phyloP scores from a whole-genome alignment of 2,113 vertebrate genomes.

The Psephotus haematonotus region DNA sequence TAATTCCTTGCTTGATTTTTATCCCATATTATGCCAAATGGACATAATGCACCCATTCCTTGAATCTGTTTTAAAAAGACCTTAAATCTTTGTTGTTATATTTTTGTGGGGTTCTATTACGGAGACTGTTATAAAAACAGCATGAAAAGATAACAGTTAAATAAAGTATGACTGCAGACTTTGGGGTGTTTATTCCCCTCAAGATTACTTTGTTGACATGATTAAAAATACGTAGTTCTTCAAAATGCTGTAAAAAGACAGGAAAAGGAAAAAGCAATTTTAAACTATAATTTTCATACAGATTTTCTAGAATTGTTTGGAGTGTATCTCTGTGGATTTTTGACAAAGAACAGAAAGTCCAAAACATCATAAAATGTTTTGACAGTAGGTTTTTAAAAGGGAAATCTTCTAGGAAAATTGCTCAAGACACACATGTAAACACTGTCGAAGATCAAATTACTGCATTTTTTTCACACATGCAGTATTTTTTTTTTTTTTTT shows the following conservation, averaged over 20 bases:
- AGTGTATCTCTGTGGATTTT: not conserved
- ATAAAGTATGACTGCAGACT: not conserved
- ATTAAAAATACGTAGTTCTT: slow-evolving; percentile 10
- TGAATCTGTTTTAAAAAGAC: not conserved
- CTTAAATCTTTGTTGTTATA: not conserved
- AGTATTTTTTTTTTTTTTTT: not conserved
- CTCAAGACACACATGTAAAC: not conserved
- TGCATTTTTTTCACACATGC: not conserved
- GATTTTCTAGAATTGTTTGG: not conserved
- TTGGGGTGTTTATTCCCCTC: not conserved
- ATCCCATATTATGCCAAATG: not conserved
- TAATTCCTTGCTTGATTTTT: not conserved
- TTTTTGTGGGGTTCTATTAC: not conserved
- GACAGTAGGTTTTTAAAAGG: not conserved
- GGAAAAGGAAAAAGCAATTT: not conserved
- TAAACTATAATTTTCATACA: not conserved
- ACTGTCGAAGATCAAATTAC: not conserved
- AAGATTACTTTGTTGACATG: not conserved
- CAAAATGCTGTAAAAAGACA: not conserved
- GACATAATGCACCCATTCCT: not conserved
- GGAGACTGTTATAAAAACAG: not conserved
- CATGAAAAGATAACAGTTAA: not conserved
- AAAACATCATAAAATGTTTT: slow-evolving; percentile 32
- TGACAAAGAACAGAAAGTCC: not conserved
- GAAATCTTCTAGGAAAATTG: slow-evolving; percentile 4